Percentiles rank a stretch among this genome's conserved stretches.
Conservation (phyloP, 2,888 invertebrate species). For the Platycheirus albimanus region DNA sequence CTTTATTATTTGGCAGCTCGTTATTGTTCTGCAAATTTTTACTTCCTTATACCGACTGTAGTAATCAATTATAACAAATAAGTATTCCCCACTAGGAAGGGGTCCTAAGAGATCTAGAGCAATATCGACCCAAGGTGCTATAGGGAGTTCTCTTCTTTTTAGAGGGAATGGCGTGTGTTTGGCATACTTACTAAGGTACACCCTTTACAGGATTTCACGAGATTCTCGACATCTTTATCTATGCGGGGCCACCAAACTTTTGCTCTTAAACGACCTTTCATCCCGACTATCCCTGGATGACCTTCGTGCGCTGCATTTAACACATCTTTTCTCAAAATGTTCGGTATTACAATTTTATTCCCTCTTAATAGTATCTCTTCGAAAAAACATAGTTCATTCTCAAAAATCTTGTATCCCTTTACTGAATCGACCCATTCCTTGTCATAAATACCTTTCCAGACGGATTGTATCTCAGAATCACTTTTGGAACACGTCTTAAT, state of each 20-base stretch:
- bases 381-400: slow-evolving; percentile 41
- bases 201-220: slow-evolving; percentile 43
- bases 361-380: slow-evolving; percentile 23
- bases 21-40: slow-evolving; percentile 26
- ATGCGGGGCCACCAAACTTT: slow-evolving; percentile 80
- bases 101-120: slow-evolving; percentile 29
- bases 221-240: slow-evolving; percentile 75
- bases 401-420: slow-evolving; percentile 19
- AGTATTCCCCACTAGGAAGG: slow-evolving; percentile 25
- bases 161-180: slow-evolving; percentile 15
- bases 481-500: slow-evolving; percentile 24
- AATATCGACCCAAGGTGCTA: slow-evolving; percentile 1
- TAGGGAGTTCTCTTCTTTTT: slow-evolving; percentile 20
- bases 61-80: slow-evolving; percentile 53
- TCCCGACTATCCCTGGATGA: slow-evolving; percentile 79
- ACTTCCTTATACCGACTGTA: slow-evolving; percentile 37
- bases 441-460: slow-evolving; percentile 22
- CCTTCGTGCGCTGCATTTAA: slow-evolving; percentile 75
- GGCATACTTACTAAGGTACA: slow-evolving; percentile 48
- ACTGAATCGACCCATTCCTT: slow-evolving; percentile 16
- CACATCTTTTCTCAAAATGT: slow-evolving; percentile 5
- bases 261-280: slow-evolving; percentile 78
- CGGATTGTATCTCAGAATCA: slow-evolving; percentile 5
- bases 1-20: slow-evolving; percentile 26
- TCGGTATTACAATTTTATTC: slow-evolving; percentile 26